phyloP scores from a whole-genome alignment of 2,113 vertebrate genomes.

The Heterochromis multidens region DNA sequence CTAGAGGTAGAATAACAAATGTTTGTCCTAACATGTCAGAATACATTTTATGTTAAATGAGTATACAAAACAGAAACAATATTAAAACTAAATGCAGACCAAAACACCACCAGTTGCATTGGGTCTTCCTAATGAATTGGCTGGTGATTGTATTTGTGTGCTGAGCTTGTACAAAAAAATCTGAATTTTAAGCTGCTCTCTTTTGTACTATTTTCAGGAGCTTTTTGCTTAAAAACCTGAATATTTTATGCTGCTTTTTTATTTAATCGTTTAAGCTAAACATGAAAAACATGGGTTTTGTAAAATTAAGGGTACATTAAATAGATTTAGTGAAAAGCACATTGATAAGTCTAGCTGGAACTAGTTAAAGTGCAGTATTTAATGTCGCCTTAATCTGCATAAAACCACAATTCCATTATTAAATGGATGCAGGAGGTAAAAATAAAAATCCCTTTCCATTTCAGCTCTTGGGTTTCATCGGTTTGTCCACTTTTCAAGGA shows the following conservation, averaged over 20 bases:
- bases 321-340: slow-evolving; percentile 41
- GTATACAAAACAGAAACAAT: not conserved
- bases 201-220: not conserved
- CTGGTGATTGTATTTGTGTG: not conserved
- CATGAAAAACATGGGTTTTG: slow-evolving; percentile 2
- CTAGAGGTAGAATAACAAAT: not conserved
- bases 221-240: not conserved
- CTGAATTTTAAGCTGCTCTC: not conserved
- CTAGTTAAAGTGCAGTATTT: slow-evolving; percentile 29
- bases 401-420: slow-evolving; percentile 4
- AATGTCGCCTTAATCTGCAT: slow-evolving; percentile 44
- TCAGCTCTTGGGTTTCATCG: not conserved
- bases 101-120: not conserved
- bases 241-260: not conserved
- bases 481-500: not conserved
- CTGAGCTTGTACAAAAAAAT: not conserved
- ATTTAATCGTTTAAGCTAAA: not conserved
- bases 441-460: not conserved
- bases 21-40: fast-evolving
- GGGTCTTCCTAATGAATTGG: not conserved
- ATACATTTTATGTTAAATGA: not conserved
- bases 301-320: slow-evolving; percentile 35
- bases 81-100: not conserved
- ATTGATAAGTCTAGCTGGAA: slow-evolving; percentile 25
- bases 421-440: not conserved